Conservation (phyloP, 2,113 vertebrate genomes). For the Rattus rattus region DNA sequence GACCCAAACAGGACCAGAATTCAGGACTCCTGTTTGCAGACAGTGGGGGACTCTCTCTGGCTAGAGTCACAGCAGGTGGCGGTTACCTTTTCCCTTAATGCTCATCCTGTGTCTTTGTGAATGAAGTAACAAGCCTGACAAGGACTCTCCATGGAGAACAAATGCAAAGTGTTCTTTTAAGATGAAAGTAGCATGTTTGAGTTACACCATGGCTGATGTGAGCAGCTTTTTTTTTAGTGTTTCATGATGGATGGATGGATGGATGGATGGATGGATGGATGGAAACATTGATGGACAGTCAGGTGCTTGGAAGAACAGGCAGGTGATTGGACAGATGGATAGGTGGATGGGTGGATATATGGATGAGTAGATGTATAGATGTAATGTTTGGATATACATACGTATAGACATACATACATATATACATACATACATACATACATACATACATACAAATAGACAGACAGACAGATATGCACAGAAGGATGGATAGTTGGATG, state of each 20-base stretch:
- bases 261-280: not conserved
- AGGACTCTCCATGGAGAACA: not conserved
- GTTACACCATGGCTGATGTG: not conserved
- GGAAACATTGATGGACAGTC: not conserved
- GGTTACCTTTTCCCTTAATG: not conserved
- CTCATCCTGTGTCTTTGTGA: not conserved
- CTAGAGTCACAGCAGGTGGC: not conserved
- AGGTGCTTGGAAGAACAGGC: not conserved
- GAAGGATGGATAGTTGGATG: not conserved
- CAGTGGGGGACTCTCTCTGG: not conserved
- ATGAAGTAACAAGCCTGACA: not conserved
- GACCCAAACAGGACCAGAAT: not conserved
- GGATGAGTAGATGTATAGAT: not conserved
- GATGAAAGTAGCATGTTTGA: not conserved
- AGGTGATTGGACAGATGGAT: not conserved
- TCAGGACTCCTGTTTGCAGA: not conserved
- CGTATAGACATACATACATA: too few relatives aligned
- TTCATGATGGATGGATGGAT: not conserved
- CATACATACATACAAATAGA: not conserved
- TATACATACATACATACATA: not conserved
- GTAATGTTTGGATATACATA: not conserved
- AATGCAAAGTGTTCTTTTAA: constrained; percentile 9
- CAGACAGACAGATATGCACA: not conserved
- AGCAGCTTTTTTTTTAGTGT: not conserved
- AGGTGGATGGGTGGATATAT: not conserved